Evolutionary conservation across 2,797 vertebrate genomes (phyloP).

Genomic region (Fistularia tabacaria): DNA sequence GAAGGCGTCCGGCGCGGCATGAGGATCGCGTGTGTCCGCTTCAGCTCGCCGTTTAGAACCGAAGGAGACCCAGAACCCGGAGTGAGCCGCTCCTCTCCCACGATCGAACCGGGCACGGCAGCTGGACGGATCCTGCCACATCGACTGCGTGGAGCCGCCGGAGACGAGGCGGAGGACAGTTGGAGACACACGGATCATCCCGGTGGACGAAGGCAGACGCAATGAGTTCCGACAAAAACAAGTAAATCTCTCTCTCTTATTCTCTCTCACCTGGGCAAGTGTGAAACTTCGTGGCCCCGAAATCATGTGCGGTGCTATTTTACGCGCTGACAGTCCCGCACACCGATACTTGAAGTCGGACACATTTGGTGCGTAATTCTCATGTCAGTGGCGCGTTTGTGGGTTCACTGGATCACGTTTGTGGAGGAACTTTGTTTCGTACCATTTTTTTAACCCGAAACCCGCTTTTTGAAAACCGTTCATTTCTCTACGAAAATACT

Average conservation of each 20-base stretch:
- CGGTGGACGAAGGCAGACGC: background rate
- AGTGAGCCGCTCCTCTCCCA: too few species aligned
- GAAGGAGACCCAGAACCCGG: background rate
- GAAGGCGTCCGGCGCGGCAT: background rate
- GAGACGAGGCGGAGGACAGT: background rate
- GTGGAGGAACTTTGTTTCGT: background rate
- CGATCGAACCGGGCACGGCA: too few species aligned
- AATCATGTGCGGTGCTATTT: too few species aligned
- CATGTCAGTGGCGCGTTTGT: background rate
- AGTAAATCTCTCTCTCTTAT: slow-evolving; percentile 65
- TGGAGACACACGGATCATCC: background rate
- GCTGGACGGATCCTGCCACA: too few species aligned
- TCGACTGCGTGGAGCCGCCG: background rate
- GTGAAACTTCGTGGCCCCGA: background rate
- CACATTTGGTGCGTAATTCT: background rate
- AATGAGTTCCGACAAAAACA: slow-evolving; percentile 75
- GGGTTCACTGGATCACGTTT: background rate
- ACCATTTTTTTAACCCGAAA: background rate
- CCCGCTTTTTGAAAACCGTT: background rate
- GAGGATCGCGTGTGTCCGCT: background rate
- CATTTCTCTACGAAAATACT: slow-evolving; percentile 1
- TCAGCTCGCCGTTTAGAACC: background rate
- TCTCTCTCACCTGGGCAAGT: background rate
- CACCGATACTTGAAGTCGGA: background rate
- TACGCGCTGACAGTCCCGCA: too few species aligned